Evolutionary conservation across 2,797 vertebrate genomes (phyloP).

Genomic region (Peromyscus attwateri): DNA sequence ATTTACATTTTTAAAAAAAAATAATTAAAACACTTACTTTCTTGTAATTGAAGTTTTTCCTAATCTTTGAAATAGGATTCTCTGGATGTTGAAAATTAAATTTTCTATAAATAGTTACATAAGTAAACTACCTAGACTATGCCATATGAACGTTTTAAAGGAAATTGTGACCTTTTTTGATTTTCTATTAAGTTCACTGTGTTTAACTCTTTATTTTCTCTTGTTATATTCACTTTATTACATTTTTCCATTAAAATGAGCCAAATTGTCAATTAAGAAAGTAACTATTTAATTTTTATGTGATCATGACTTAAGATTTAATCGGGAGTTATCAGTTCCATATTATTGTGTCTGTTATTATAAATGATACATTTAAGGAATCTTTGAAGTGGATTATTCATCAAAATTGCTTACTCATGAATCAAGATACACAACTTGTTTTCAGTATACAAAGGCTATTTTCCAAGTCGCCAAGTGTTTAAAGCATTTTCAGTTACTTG

Average conservation of each 20-base stretch:
- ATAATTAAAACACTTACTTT: conserved; percentile 54
- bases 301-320: conserved; percentile 43
- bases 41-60: background rate
- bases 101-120: conserved; percentile 37
- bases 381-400: conserved; percentile 38
- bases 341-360: conserved; percentile 12
- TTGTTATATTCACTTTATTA: background rate
- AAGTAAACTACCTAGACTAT: conserved; percentile 9
- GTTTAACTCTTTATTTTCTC: background rate
- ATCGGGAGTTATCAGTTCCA: background rate
- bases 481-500: conserved; percentile 74
- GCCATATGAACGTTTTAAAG: conserved; percentile 59
- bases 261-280: conserved; percentile 17
- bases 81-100: conserved; percentile 17
- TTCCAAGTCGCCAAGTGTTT: conserved; percentile 76
- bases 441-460: conserved; percentile 28
- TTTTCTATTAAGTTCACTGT: conserved; percentile 53
- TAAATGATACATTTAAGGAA: conserved; percentile 31
- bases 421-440: conserved; percentile 14
- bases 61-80: conserved; percentile 41
- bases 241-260: conserved; percentile 63
- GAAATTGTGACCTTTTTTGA: conserved; percentile 21
- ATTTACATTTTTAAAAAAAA: background rate
- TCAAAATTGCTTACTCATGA: conserved; percentile 51
- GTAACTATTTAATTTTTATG: background rate